Evolutionary conservation across 2,888 invertebrate genomes (phyloP), one percentile per base, ranked within the genome.

Genomic region (Apotomis capreana): DNA sequence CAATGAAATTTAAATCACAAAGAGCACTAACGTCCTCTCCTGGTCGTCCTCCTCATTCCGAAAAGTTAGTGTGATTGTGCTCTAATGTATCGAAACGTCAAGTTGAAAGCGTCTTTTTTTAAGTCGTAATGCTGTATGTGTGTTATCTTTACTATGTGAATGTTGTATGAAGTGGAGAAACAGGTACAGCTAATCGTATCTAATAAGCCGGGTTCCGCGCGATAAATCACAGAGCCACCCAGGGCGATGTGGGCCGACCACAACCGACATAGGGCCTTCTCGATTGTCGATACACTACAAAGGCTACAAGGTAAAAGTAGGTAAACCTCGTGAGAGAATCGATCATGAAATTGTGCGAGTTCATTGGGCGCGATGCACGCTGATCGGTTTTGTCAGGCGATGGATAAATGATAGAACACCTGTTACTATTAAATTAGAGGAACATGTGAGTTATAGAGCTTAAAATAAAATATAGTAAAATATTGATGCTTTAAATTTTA

Each of bases 221-320:
- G 69, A 79, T 84, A 82, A 84, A 83, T 83, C 80, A 82, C 76
- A 70, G 74, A 78, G 79, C 84, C 85, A 85, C 83, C 83, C 83
- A 84, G 77, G 69, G 79, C 72, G 77, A 78, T 77, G 78, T 79
- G 77, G 81, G 80, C 76, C 78, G 78, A 76, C 77, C 78, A 75
- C 78, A 71, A 61, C 55, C 36, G 15, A 49, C 4, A 46, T 59
- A 65, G 70, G 60, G 52, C 40, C 59, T 59, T 51, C 58, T 69
- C 40, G 49, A 36, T 49, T 63, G 49, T 58, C 58, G 44, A 58
- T 40, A 46, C 60, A 61, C 54, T 37, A 61, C 60, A 57, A 67
- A 57, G 46, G 55, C 12, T 67, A 46, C 36, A 26, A 57, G 49
- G 8, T 37, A 37, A 36, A 37, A 58, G 26, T 3, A 55, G 26